Evolutionary conservation across 2,888 invertebrate species (phyloP).

Genomic region (Brassicogethes aeneus): DNA sequence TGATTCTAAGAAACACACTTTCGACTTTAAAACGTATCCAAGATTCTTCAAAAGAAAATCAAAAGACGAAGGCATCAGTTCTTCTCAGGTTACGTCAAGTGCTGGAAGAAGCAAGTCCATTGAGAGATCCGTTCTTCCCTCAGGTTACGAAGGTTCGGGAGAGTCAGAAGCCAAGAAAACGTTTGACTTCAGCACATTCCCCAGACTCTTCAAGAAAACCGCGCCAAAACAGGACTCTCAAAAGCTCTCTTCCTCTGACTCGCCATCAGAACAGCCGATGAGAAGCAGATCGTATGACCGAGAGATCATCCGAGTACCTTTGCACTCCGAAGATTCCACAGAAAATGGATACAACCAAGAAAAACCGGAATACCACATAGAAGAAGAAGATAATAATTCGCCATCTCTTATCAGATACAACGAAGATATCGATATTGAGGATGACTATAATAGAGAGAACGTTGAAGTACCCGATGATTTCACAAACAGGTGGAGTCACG

Average conservation of each 20-base stretch:
- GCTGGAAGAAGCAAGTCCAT: background rate
- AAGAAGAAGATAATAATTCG: constrained; percentile 19
- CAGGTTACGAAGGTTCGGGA: background rate
- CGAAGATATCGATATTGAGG: constrained; percentile 39
- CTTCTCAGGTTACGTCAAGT: background rate
- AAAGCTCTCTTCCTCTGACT: background rate
- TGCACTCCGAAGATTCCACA: constrained; percentile 35
- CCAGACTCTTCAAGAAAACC: constrained; percentile 13
- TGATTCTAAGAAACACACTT: constrained; percentile 50
- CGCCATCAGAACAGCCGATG: background rate
- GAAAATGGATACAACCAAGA: constrained; percentile 16
- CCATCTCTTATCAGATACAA: constrained; percentile 36
- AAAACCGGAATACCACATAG: background rate
- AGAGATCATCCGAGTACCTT: constrained; percentile 31
- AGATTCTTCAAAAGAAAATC: constrained; percentile 48
- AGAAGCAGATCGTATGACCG: constrained; percentile 18
- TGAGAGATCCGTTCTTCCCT: constrained; percentile 17
- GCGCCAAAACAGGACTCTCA: constrained; percentile 8
- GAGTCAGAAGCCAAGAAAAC: constrained; percentile 3
- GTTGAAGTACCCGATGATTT: constrained; percentile 44
- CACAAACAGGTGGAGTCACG: constrained; percentile 36
- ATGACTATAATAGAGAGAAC: constrained; percentile 46
- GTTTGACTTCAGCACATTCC: background rate
- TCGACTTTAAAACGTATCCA: constrained; percentile 72
- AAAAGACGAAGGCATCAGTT: constrained; percentile 5